phyloP scores from a whole-genome alignment of 2,888 invertebrate genomes.

The Trachelus stipa region DNA sequence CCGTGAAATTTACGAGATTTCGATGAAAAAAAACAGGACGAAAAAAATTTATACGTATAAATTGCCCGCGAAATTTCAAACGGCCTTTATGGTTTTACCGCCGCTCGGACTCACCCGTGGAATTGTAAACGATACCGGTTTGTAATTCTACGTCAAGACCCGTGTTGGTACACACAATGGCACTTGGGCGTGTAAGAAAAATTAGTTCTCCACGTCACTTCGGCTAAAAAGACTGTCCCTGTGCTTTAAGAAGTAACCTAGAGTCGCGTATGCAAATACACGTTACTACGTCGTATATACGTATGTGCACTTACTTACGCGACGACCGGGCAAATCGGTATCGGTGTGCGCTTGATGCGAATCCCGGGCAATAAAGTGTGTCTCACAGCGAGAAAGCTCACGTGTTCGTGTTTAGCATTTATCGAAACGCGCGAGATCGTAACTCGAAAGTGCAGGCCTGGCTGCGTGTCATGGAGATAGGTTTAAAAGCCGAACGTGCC shows the following conservation, averaged over 20 bases:
- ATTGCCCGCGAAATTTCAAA: not conserved
- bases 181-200: conserved; percentile 8
- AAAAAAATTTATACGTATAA: not conserved
- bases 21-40: not conserved
- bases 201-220: not conserved
- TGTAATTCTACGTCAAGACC: not conserved
- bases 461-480: conserved; percentile 65
- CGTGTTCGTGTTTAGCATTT: conserved; percentile 66
- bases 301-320: not conserved
- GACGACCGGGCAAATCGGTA: conserved; percentile 7
- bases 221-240: not conserved
- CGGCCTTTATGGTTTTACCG: not conserved
- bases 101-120: not conserved
- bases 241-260: not conserved
- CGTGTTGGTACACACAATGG: conserved; percentile 18
- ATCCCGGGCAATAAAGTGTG: conserved; percentile 58
- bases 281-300: not conserved
- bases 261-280: not conserved
- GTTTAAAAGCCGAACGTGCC: conserved; percentile 66
- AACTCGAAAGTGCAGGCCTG: conserved; percentile 62
- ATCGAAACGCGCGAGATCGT: conserved; percentile 65
- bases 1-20: not conserved
- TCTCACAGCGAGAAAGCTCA: conserved; percentile 63
- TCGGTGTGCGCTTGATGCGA: conserved; percentile 22
- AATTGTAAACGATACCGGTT: not conserved